Evolutionary conservation across 1,140 invertebrate species (phyloP), one percentile per base, ranked within the genome.

Genomic region (Bilobella aurantiaca): DNA sequence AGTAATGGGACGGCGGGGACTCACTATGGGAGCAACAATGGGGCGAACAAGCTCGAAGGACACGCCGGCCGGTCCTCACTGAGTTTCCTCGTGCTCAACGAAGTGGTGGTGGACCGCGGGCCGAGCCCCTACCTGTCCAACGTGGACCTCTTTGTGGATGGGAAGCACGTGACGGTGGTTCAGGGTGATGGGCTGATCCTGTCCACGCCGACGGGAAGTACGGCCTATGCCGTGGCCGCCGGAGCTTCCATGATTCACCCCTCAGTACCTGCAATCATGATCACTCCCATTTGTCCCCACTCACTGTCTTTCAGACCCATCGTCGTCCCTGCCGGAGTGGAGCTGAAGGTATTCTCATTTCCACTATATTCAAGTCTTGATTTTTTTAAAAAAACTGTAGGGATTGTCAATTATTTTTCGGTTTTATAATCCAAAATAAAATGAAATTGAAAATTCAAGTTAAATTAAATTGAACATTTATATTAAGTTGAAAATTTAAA

Each of bases 191-290:
- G 90, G 66, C 76, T 95, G 56, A 97, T 98, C 70, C 91, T 97
- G 0, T 96, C 93, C 3, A 97, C 94, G 1, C 93, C 94, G 0
- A 97, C 95, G 1, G 95, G 95, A 27, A 96, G 93, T 74, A 98
- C 95, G 1, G 94, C 95, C 0, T 98, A 98, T 78, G 93, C 94
- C 1, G 93, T 96, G n/a, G 93, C 94, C 0, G 94, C 94, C 27
- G 94, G 94, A 57, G 93, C 93, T 1, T 96, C 91, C 46, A 97
- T 97, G 93, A 94, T 98, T 73, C 94, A 98, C 81, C 95, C 95
- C 0, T 93, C 88, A 27, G 94, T 98, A 46, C 93, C 94, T 5
- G 94, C 94, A 1, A 95, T 98, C 65, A 92, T 98, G 87, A 91
- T 98, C 27, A 95, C 92, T 1, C 95, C 95, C 21, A 97, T 98